Evolutionary conservation across 2,113 vertebrate species (phyloP).

Genomic region (Hypomesus transpacificus): DNA sequence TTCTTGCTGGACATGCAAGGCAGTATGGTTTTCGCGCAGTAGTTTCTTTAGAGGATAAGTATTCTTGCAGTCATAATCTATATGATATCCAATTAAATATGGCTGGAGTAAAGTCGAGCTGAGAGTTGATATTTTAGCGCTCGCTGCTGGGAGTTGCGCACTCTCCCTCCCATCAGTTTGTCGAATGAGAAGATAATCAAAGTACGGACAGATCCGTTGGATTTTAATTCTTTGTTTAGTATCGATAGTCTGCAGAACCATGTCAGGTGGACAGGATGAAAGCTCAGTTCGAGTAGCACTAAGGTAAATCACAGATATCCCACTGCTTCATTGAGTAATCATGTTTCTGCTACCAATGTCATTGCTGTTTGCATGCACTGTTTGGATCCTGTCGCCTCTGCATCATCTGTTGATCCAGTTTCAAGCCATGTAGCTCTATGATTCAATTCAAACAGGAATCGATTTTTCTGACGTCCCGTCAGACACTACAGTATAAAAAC

Average conservation of each 20-base stretch:
- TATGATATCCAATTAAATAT: constrained; percentile 29
- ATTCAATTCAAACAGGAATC: neutral
- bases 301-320: constrained; percentile 71
- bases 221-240: neutral
- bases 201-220: constrained; percentile 10
- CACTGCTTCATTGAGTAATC: neutral
- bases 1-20: constrained; percentile 29
- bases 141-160: constrained; percentile 6
- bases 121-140: constrained; percentile 36
- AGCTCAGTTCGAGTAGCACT: constrained; percentile 91
- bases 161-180: neutral
- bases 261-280: constrained; percentile 83
- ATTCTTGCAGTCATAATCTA: neutral
- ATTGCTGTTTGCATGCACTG: neutral
- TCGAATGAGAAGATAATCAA: constrained; percentile 4
- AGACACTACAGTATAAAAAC: too few species aligned
- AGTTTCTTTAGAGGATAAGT: neutral
- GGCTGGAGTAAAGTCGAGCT: constrained; percentile 41
- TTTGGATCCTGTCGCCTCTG: neutral
- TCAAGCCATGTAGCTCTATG: neutral
- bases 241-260: constrained; percentile 50
- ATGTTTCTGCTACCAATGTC: neutral
- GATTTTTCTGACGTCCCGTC: too few species aligned
- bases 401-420: neutral
- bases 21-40: neutral